Conservation (phyloP, 1,140 invertebrate species). For the Hypothenemus hampei region DNA sequence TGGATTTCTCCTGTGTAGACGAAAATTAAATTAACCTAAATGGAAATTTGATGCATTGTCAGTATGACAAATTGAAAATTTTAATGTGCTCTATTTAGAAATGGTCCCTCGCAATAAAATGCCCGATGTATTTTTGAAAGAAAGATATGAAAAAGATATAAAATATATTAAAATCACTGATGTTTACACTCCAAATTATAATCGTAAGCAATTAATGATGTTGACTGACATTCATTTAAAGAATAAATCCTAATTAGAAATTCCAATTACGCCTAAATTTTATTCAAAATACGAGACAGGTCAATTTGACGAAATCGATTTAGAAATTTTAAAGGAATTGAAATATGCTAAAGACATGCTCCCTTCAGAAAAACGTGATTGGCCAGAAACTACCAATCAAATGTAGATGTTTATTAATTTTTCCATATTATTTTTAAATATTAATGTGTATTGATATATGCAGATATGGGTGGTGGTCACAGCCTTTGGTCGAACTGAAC, state of each 20-base stretch:
- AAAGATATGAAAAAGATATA: conserved; percentile 33
- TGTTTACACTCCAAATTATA: conserved; percentile 32
- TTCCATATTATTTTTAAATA: no score
- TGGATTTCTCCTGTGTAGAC: no score
- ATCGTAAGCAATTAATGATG: conserved; percentile 25
- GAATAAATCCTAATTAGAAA: conserved; percentile 23
- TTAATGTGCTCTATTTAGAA: not conserved
- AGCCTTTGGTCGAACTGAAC: conserved; percentile 30
- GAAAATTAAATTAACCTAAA: no score
- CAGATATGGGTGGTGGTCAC: conserved; percentile 37
- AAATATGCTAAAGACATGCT: conserved; percentile 27
- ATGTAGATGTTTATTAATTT: no score
- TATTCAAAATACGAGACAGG: conserved; percentile 37
- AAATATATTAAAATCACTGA: conserved; percentile 35
- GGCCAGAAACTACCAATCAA: conserved; percentile 38
- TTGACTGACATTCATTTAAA: not conserved
- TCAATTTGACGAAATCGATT: conserved; percentile 22
- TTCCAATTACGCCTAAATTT: conserved; percentile 34
- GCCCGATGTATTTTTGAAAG: conserved; percentile 31
- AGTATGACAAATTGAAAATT: no score
- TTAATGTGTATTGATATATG: no score
- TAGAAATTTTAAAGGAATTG: conserved; percentile 28
- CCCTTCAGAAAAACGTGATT: conserved; percentile 32
- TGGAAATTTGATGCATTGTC: no score
- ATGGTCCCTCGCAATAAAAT: conserved; percentile 4